These are phyloP conservation scores for Chloroclystis v-ata DNA, from an alignment of 2,888 invertebrate species.

Conservation along the genomic window DNA sequence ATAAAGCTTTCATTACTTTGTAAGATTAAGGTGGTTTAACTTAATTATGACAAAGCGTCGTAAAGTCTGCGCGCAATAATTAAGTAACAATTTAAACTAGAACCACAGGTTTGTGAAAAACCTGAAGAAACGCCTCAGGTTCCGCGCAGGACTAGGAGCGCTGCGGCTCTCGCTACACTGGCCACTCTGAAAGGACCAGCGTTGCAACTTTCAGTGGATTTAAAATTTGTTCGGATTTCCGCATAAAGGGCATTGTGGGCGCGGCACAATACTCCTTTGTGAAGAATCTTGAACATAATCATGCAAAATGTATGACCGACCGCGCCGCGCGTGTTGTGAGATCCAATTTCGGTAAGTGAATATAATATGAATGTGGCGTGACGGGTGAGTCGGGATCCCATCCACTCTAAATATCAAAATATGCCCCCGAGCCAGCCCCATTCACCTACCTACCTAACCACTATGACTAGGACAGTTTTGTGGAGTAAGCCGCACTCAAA, in stretches of 20 bases:
- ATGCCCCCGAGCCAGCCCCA: neutral
- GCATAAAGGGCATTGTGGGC: conserved; percentile 21
- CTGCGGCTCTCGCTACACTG: conserved; percentile 18
- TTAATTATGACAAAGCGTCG: neutral
- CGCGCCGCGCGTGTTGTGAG: neutral
- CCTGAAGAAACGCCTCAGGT: conserved; percentile 7
- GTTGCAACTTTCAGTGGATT: conserved; percentile 26
- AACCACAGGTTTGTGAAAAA: conserved; percentile 19
- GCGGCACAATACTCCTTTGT: conserved; percentile 14
- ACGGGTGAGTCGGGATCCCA: neutral
- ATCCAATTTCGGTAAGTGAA: conserved; percentile 9
- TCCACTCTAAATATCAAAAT: neutral
- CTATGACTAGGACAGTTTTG: no score
- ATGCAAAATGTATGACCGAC: conserved; percentile 11
- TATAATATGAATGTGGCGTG: neutral
- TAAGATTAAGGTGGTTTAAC: neutral
- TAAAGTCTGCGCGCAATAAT: no score
- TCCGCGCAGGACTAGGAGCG: conserved; percentile 11
- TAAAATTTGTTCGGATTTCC: conserved; percentile 31
- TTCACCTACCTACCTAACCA: no score
- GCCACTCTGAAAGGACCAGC: conserved; percentile 25
- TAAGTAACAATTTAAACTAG: conserved; percentile 20
- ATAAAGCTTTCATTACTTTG: neutral
- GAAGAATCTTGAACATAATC: conserved; percentile 9
- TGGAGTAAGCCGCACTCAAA: no score